Conservation (phyloP, 1,140 invertebrate genomes). For the Drosophila lacertosa region DNA sequence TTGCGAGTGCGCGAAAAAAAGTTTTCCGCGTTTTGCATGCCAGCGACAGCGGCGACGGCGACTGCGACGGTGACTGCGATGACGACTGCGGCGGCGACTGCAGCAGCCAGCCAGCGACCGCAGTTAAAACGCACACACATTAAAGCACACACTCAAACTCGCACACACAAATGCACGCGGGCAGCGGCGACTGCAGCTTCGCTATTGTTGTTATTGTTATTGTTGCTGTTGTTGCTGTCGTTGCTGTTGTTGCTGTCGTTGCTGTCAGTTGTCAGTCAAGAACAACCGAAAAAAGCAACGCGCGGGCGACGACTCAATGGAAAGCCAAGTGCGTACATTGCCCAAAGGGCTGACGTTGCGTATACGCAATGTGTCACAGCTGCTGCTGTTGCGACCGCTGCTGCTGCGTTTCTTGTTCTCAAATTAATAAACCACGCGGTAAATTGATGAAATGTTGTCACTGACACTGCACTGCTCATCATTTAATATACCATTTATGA, state of each 20-base stretch:
- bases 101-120: conserved; percentile 45
- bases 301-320: conserved; percentile 52
- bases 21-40: conserved; percentile 79
- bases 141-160: conserved; percentile 24
- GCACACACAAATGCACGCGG: conserved; percentile 11
- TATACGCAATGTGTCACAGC: conserved; percentile 62
- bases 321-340: conserved; percentile 57
- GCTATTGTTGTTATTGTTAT: conserved; percentile 55
- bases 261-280: conserved; percentile 47
- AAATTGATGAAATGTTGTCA: neutral
- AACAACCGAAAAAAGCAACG: conserved; percentile 65
- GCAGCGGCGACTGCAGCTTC: conserved; percentile 58
- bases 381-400: conserved; percentile 9
- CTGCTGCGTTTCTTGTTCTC: neutral
- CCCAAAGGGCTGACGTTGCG: conserved; percentile 52
- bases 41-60: conserved; percentile 54
- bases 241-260: conserved; percentile 20
- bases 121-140: conserved; percentile 29
- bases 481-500: neutral
- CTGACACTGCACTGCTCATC: conserved; percentile 9
- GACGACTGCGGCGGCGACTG: conserved; percentile 36
- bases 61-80: conserved; percentile 41
- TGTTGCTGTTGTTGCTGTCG: conserved; percentile 4
- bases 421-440: conserved; percentile 8
- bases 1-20: conserved; percentile 81